Conservation (phyloP, 2,113 vertebrate genomes). For the Hemicordylus capensis region DNA sequence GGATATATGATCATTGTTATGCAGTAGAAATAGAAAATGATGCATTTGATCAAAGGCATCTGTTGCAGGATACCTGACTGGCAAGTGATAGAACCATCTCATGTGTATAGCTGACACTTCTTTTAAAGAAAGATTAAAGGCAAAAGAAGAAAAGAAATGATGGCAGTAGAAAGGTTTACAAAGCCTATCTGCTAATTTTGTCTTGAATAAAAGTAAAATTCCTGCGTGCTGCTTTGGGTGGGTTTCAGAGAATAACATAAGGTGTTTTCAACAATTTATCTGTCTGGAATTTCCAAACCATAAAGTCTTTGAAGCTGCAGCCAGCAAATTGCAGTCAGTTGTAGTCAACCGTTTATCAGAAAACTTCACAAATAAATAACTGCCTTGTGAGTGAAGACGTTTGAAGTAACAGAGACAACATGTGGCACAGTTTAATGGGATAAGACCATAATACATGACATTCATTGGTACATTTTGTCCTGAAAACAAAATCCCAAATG, state of each 20-base stretch:
- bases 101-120: not conserved
- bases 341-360: conserved; percentile 29
- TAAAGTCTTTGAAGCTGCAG: conserved; percentile 46
- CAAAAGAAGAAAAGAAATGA: not conserved
- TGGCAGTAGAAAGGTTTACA: not conserved
- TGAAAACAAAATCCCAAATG: not conserved
- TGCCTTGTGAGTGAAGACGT: conserved; percentile 2
- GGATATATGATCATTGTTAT: not conserved
- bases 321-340: conserved; percentile 38
- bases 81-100: not conserved
- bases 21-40: not conserved
- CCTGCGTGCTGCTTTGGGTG: conserved; percentile 26
- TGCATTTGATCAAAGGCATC: not conserved
- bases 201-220: conserved; percentile 35
- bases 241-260: conserved; percentile 21
- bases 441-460: not conserved
- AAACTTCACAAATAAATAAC: conserved; percentile 37
- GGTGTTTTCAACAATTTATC: conserved; percentile 18
- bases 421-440: not conserved
- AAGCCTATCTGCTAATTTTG: not conserved
- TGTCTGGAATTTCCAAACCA: conserved; percentile 41
- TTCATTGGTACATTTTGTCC: not conserved
- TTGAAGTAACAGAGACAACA: conserved; percentile 27
- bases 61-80: conserved; percentile 1
- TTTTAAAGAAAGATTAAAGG: conserved; percentile 22